Evolutionary conservation across 2,797 vertebrate genomes (phyloP).

Genomic region (Acrossocheilus fasciatus): DNA sequence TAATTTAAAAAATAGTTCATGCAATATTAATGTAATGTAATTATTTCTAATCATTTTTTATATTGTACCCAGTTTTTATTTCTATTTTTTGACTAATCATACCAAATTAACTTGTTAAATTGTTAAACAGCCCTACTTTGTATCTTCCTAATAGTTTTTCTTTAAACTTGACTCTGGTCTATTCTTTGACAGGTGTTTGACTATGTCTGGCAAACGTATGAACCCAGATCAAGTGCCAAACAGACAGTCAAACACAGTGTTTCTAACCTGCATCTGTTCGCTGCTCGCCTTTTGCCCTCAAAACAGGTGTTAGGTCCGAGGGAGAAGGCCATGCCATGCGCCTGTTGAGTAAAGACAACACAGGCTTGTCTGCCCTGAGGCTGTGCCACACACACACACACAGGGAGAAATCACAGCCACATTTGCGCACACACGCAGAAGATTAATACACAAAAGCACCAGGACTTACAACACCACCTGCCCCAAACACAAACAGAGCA

Average conservation of each 20-base stretch:
- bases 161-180: constrained; percentile 20
- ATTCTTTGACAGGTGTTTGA: constrained; percentile 26
- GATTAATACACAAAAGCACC: constrained; percentile 46
- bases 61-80: not conserved
- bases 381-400: constrained; percentile 50
- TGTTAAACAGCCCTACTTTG: not conserved
- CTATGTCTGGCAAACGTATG: not conserved
- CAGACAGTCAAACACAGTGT: constrained; percentile 62
- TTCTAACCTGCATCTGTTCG: constrained; percentile 71
- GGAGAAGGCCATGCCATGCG: constrained; percentile 18
- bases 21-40: not conserved
- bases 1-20: too few relatives aligned
- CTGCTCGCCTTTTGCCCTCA: constrained; percentile 70
- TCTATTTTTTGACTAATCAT: not conserved
- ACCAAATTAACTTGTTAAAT: not conserved
- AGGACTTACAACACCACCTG: constrained; percentile 74
- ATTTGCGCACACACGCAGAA: constrained; percentile 64
- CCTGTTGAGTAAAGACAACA: constrained; percentile 60
- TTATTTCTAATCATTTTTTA: not conserved
- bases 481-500: constrained; percentile 70
- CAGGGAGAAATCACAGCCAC: constrained; percentile 7
- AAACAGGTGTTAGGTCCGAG: constrained; percentile 76
- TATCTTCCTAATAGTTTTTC: not conserved
- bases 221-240: constrained; percentile 49
- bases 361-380: constrained; percentile 13